Percentiles rank a stretch among this genome's conserved stretches.
Evolutionary conservation across 2,888 invertebrate species (phyloP).

Genomic region (Enchytraeus crypticus): DNA sequence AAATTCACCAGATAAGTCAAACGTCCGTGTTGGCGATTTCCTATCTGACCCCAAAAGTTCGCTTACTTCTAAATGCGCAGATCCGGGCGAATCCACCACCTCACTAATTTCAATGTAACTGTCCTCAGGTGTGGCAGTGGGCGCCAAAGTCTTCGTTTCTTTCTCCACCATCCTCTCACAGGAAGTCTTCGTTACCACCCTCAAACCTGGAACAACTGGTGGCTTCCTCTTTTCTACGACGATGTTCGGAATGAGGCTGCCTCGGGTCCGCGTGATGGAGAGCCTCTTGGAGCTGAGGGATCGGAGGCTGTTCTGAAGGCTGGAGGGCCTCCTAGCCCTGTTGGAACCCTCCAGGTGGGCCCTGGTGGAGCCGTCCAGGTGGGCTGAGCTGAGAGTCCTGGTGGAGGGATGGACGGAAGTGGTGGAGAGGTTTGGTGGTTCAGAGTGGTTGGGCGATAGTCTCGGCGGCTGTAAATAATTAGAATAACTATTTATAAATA

Average conservation of each 20-base stretch:
- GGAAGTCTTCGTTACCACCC: too few relatives aligned
- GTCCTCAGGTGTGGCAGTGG: constrained; percentile 25
- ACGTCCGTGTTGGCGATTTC: too few relatives aligned
- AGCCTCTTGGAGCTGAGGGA: not conserved
- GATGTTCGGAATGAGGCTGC: too few relatives aligned
- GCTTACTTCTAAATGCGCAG: too few relatives aligned
- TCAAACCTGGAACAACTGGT: too few relatives aligned
- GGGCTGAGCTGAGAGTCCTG: not conserved
- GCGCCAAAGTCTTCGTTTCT: too few relatives aligned
- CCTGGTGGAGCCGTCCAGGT: not conserved
- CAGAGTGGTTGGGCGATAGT: constrained; percentile 12
- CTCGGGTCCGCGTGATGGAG: not conserved
- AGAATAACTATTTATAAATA: too few relatives aligned
- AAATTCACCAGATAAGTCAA: too few relatives aligned
- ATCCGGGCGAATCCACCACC: constrained; percentile 1
- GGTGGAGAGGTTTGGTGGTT: too few relatives aligned
- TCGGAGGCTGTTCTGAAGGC: constrained; percentile 19
- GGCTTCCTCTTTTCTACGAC: too few relatives aligned
- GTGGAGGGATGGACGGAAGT: not conserved
- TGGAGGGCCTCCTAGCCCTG: constrained; percentile 14
- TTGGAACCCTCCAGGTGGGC: not conserved
- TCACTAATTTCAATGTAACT: constrained; percentile 22
- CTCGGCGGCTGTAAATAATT: constrained; percentile 13
- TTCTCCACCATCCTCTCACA: too few relatives aligned
- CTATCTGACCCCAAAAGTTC: too few relatives aligned